phyloP scores from a whole-genome alignment of 2,797 vertebrate genomes.

The Sarcophilus harrisii region DNA sequence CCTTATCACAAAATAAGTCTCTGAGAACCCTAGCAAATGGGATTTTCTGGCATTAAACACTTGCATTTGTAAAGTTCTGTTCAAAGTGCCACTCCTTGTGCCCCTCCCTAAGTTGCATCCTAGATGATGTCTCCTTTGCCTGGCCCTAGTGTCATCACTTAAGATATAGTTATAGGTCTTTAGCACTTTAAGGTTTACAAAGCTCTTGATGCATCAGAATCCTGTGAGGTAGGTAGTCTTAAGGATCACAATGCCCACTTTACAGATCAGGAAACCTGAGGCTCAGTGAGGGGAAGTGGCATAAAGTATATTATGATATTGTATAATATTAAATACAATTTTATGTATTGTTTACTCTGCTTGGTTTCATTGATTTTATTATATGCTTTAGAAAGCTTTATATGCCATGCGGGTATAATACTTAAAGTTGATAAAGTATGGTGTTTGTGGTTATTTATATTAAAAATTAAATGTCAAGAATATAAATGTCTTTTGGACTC shows the following conservation, averaged over 20 bases:
- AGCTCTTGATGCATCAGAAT: background rate
- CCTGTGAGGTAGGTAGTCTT: background rate
- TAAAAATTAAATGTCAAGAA: background rate
- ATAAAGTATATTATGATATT: background rate
- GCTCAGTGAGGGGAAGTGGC: background rate
- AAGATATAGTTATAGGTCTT: background rate
- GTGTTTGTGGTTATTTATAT: slow-evolving; percentile 3
- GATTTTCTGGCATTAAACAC: background rate
- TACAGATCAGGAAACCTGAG: background rate
- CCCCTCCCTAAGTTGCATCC: background rate
- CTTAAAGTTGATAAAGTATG: background rate
- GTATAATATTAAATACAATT: background rate
- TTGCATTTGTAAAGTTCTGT: background rate
- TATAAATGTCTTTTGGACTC: background rate
- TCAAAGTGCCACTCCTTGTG: background rate
- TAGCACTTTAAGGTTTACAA: slow-evolving; percentile 6
- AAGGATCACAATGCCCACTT: background rate
- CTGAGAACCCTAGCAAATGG: background rate
- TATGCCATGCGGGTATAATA: background rate
- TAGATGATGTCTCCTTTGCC: background rate
- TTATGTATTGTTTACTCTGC: background rate
- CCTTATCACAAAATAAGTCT: background rate
- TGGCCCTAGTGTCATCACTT: background rate
- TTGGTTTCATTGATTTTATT: background rate
- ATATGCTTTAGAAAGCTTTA: slow-evolving; percentile 3